Evolutionary conservation across 2,113 vertebrate species (phyloP).

Genomic region (Gadus macrocephalus): DNA sequence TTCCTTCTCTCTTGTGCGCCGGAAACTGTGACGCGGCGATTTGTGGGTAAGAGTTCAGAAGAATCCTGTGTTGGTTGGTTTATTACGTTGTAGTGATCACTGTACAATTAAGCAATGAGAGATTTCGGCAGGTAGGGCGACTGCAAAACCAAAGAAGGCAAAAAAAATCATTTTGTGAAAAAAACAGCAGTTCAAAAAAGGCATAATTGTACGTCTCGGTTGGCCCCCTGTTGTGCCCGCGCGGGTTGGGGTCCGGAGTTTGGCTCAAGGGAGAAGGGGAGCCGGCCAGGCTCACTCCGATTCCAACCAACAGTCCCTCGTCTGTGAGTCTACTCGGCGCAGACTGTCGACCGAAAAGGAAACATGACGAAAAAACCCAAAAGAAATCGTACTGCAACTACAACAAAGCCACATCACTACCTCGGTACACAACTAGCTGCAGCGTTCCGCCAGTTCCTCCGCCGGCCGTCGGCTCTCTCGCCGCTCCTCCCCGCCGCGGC

Average conservation of each 20-base stretch:
- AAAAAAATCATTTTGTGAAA: constrained; percentile 69
- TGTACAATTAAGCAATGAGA: constrained; percentile 68
- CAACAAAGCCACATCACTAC: constrained; percentile 71
- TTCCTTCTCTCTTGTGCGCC: constrained; percentile 41
- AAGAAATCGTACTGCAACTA: constrained; percentile 67
- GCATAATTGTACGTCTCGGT: constrained; percentile 67
- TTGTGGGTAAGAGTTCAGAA: constrained; percentile 39
- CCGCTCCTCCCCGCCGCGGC: no score
- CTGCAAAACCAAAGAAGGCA: constrained; percentile 73
- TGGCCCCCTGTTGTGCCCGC: constrained; percentile 56
- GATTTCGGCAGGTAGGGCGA: constrained; percentile 68
- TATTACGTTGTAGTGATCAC: constrained; percentile 59
- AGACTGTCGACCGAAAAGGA: constrained; percentile 49
- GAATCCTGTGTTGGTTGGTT: constrained; percentile 46
- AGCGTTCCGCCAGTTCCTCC: constrained; percentile 51
- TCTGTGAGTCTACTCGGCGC: constrained; percentile 49
- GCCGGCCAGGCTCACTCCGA: constrained; percentile 29
- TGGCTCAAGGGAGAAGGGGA: constrained; percentile 30
- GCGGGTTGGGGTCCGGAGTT: constrained; percentile 54
- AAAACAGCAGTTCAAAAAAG: constrained; percentile 74
- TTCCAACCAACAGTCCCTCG: constrained; percentile 64
- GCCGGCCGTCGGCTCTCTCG: not conserved
- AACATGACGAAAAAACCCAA: constrained; percentile 51
- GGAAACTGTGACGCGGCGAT: constrained; percentile 48
- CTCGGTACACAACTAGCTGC: constrained; percentile 62